phyloP scores from a whole-genome alignment of 1,140 invertebrate species.

The Wasmannia auropunctata region DNA sequence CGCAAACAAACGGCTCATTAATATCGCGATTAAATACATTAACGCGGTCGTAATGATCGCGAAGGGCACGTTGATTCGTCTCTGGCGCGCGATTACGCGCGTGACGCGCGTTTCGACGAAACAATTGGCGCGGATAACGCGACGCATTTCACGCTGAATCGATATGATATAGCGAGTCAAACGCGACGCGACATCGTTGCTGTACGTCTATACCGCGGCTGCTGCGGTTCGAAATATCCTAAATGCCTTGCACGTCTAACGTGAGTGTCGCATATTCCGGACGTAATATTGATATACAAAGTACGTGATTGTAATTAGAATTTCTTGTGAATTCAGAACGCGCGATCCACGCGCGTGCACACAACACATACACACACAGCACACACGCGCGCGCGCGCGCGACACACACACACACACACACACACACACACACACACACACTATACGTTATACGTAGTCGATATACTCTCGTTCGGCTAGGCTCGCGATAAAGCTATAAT shows the following conservation, averaged over 20 bases:
- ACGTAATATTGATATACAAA: constrained; percentile 49
- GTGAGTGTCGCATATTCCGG: constrained; percentile 4
- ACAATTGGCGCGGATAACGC: constrained; percentile 7
- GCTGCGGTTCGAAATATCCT: constrained; percentile 5
- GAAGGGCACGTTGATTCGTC: not conserved
- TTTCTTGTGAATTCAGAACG: constrained; percentile 19
- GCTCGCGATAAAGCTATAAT: too few species aligned
- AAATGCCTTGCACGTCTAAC: constrained; percentile 52
- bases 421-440: too few species aligned
- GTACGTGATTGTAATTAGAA: constrained; percentile 46
- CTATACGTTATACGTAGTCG: constrained; percentile 7
- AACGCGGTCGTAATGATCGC: not conserved
- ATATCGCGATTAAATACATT: constrained; percentile 4
- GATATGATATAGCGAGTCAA: constrained; percentile 12
- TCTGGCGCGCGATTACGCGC: not conserved
- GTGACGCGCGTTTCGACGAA: not conserved
- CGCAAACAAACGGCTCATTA: constrained; percentile 6
- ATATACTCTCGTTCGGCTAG: not conserved
- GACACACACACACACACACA: too few species aligned
- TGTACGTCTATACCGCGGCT: not conserved
- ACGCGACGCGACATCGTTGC: not conserved
- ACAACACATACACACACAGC: not conserved
- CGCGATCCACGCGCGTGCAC: not conserved
- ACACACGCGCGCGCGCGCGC: not conserved
- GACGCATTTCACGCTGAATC: constrained; percentile 4